phyloP scores from a whole-genome alignment of 2,888 invertebrate genomes.

The Leucoptera coffeella region DNA sequence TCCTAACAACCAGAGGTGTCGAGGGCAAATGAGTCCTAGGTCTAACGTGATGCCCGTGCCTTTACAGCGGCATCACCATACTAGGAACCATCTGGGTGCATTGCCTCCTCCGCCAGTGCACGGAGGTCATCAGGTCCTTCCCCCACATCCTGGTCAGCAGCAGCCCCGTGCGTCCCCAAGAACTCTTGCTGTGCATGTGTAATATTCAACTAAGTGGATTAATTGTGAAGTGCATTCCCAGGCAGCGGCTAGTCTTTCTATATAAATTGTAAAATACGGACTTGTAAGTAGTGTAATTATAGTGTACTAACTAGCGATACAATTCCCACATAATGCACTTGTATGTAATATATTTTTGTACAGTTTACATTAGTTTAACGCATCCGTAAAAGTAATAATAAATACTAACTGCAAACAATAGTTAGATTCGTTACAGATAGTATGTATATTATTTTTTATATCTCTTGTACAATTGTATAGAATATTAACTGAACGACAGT shows the following conservation, averaged over 20 bases:
- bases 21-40: slow-evolving; percentile 30
- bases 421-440: too few relatives aligned
- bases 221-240: slow-evolving; percentile 4
- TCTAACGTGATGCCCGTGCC: slow-evolving; percentile 26
- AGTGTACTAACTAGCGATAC: too few relatives aligned
- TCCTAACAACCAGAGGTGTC: slow-evolving; percentile 56
- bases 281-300: slow-evolving; percentile 4
- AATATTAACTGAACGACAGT: too few relatives aligned
- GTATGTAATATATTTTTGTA: too few relatives aligned
- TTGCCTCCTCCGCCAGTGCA: slow-evolving; percentile 44
- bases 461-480: too few relatives aligned
- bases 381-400: too few relatives aligned
- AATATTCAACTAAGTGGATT: slow-evolving; percentile 13
- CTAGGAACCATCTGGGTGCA: slow-evolving; percentile 48
- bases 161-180: slow-evolving; percentile 56
- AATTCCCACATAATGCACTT: too few relatives aligned
- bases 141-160: slow-evolving; percentile 32
- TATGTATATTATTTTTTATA: too few relatives aligned
- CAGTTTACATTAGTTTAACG: too few relatives aligned
- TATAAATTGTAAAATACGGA: slow-evolving; percentile 5
- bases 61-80: too few relatives aligned
- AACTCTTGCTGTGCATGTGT: slow-evolving; percentile 76
- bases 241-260: slow-evolving; percentile 44
- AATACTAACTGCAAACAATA: too few relatives aligned
- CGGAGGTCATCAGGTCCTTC: slow-evolving; percentile 46